Conservation (phyloP, 2,797 vertebrate species). For the Clarias fuscus region DNA sequence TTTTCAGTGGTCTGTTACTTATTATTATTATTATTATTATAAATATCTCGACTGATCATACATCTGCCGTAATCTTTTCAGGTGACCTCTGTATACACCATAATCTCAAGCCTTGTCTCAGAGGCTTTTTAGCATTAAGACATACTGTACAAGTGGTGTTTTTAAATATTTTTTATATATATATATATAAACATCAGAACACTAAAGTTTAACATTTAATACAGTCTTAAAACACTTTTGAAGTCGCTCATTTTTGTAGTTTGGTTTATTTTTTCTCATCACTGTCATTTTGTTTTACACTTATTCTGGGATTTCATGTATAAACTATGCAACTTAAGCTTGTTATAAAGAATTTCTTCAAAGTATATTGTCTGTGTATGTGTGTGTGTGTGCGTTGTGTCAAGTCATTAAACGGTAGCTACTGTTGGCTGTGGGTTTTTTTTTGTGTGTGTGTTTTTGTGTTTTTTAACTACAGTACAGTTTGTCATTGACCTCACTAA, state of each 20-base stretch:
- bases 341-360: conserved; percentile 12
- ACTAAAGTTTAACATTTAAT: conserved; percentile 45
- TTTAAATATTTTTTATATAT: neutral
- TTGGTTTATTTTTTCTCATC: conserved; percentile 11
- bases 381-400: conserved; percentile 1
- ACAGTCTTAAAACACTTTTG: conserved; percentile 49
- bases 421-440: neutral
- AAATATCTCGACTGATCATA: neutral
- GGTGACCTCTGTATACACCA: neutral
- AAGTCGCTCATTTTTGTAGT: conserved; percentile 12
- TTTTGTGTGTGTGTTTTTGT: neutral
- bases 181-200: conserved; percentile 20
- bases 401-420: neutral
- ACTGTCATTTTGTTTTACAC: conserved; percentile 1
- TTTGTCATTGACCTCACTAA: neutral
- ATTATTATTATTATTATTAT: neutral
- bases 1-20: neutral
- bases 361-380: neutral
- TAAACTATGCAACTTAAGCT: conserved; percentile 44
- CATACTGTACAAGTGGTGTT: neutral
- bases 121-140: conserved; percentile 24
- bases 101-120: neutral
- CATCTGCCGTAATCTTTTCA: neutral
- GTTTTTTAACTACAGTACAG: neutral
- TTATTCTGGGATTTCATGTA: conserved; percentile 26